Percentiles rank a stretch among this genome's conserved stretches.
phyloP scores from a whole-genome alignment of 2,888 invertebrate species.

The Idaea straminata region DNA sequence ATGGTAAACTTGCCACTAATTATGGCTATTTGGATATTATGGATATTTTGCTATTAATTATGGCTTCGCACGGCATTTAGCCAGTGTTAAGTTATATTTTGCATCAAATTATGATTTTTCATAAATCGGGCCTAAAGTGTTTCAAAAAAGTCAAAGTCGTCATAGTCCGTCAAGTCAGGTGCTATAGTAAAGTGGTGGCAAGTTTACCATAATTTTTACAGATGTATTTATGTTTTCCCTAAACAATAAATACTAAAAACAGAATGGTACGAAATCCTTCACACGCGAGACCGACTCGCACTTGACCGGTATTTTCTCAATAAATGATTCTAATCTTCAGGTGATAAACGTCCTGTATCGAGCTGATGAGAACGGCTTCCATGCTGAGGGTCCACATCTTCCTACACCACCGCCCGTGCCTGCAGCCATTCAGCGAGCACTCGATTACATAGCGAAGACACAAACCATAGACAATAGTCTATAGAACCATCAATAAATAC shows the following conservation, averaged over 20 bases:
- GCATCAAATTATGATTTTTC: no score
- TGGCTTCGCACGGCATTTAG: no score
- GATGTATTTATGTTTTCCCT: background rate
- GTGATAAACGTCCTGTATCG: conserved; percentile 82
- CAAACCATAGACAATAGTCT: background rate
- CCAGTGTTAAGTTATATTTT: no score
- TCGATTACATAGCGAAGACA: conserved; percentile 79
- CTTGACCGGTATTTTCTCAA: background rate
- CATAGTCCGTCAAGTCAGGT: no score
- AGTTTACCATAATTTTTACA: no score
- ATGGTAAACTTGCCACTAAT: no score
- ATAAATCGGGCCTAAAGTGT: no score
- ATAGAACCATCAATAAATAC: background rate
- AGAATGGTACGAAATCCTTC: no score
- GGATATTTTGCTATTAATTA: no score
- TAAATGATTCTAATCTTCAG: conserved; percentile 39
- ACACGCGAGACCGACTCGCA: background rate
- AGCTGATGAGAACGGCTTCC: conserved; percentile 85
- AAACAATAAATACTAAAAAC: background rate
- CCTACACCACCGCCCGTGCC: conserved; percentile 86
- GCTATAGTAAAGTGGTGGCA: no score
- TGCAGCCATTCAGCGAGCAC: conserved; percentile 81
- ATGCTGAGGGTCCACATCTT: conserved; percentile 79
- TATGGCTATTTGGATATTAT: no score
- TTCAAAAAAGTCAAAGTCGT: no score